Evolutionary conservation across 2,797 vertebrate species (phyloP).

Genomic region (Mastacembelus armatus): DNA sequence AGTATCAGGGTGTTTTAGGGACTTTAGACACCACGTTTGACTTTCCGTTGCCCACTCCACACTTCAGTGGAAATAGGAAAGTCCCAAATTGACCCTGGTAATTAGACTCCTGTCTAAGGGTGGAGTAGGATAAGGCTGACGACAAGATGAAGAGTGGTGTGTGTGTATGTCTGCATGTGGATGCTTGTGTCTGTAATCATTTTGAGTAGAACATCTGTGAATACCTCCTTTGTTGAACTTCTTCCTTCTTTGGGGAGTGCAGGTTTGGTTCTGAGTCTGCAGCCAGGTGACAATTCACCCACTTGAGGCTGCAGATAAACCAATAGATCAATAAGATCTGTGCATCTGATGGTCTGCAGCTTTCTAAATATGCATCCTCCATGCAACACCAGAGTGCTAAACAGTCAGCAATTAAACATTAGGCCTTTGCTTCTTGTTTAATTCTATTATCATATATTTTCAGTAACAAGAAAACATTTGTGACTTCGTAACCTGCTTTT

Average conservation of each 20-base stretch:
- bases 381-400: background rate
- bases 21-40: constrained; percentile 79
- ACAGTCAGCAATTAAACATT: background rate
- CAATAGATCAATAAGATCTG: background rate
- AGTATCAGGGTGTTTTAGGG: constrained; percentile 79
- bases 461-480: background rate
- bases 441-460: too few relatives aligned
- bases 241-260: background rate
- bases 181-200: background rate
- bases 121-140: constrained; percentile 36
- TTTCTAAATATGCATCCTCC: constrained; percentile 3
- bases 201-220: background rate
- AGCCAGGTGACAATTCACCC: constrained; percentile 11
- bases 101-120: constrained; percentile 60
- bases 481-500: too few relatives aligned
- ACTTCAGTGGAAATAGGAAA: constrained; percentile 81
- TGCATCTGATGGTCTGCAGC: background rate
- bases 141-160: constrained; percentile 13
- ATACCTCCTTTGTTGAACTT: background rate
- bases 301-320: constrained; percentile 21
- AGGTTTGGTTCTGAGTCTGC: constrained; percentile 8
- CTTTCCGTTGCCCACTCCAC: constrained; percentile 75
- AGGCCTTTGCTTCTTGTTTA: too few relatives aligned
- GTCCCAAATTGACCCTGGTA: constrained; percentile 87
- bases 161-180: constrained; percentile 13